A percentile compares a stretch with the other conserved stretches of the same genome.
Conservation (phyloP, 2,113 vertebrate species). For the Brachirus orientalis region DNA sequence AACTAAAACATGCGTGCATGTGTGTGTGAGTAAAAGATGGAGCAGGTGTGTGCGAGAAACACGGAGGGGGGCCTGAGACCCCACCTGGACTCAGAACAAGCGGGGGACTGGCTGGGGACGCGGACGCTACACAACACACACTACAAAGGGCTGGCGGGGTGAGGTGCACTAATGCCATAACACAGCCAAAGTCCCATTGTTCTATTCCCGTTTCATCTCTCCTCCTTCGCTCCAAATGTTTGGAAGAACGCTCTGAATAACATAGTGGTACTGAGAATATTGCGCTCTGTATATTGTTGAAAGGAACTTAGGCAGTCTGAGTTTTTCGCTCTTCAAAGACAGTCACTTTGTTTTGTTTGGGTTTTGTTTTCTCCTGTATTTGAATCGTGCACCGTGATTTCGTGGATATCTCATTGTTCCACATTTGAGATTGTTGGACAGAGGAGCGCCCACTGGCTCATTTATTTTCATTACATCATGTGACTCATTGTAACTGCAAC, state of each 20-base stretch:
- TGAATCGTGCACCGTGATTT: constrained; percentile 76
- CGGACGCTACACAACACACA: constrained; percentile 65
- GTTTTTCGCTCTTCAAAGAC: constrained; percentile 82
- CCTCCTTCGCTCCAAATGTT: constrained; percentile 85
- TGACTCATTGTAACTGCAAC: constrained; percentile 74
- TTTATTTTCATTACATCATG: constrained; percentile 81
- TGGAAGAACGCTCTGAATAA: constrained; percentile 82
- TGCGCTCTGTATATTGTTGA: constrained; percentile 84
- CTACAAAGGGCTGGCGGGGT: constrained; percentile 79
- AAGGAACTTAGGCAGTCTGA: constrained; percentile 81
- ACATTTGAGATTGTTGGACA: constrained; percentile 76
- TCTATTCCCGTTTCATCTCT: constrained; percentile 82
- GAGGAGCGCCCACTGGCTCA: constrained; percentile 73
- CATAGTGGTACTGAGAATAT: constrained; percentile 82
- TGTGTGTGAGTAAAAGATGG: constrained; percentile 32
- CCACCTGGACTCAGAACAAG: constrained; percentile 76
- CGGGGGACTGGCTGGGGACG: constrained; percentile 62
- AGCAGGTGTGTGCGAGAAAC: constrained; percentile 67
- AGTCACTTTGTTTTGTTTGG: constrained; percentile 80
- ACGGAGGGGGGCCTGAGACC: constrained; percentile 43
- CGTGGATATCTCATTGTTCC: constrained; percentile 84
- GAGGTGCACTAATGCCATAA: constrained; percentile 80
- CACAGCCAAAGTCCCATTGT: constrained; percentile 82
- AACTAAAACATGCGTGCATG: constrained; percentile 35
- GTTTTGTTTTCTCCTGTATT: constrained; percentile 80